Evolutionary conservation across 2,888 invertebrate species (phyloP).

Genomic region (Nomada fucata): DNA sequence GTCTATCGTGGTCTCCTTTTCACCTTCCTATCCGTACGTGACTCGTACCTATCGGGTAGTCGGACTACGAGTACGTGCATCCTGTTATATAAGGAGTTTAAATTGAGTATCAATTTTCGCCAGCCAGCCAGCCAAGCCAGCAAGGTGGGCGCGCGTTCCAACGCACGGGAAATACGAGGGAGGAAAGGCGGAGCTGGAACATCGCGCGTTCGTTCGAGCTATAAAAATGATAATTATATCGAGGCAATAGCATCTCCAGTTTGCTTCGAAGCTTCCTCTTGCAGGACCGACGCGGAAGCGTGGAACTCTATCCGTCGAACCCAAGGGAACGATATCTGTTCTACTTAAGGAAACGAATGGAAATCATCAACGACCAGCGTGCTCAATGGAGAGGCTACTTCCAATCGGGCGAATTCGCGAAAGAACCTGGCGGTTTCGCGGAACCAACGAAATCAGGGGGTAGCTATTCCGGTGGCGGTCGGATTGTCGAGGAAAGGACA

Average conservation of each 20-base stretch:
- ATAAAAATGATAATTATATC: constrained; percentile 3
- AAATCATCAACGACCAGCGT: too few relatives aligned
- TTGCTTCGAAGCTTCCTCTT: neutral
- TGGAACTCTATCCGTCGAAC: too few relatives aligned
- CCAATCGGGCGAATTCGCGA: neutral
- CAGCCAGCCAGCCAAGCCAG: constrained; percentile 40
- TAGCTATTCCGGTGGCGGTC: neutral
- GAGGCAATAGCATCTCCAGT: neutral
- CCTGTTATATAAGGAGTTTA: constrained; percentile 71
- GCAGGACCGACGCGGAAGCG: too few relatives aligned
- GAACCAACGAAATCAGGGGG: neutral
- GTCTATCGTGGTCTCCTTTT: constrained; percentile 69
- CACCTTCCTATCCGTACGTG: constrained; percentile 67
- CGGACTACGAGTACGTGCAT: constrained; percentile 70
- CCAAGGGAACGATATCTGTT: too few relatives aligned
- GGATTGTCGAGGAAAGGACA: constrained; percentile 33
- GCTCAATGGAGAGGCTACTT: neutral
- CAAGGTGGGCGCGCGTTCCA: constrained; percentile 38
- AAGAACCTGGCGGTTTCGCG: constrained; percentile 2
- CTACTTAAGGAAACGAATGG: too few relatives aligned
- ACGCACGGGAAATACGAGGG: constrained; percentile 14
- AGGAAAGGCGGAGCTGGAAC: neutral
- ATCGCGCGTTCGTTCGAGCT: neutral
- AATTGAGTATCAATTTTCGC: constrained; percentile 78
- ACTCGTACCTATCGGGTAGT: constrained; percentile 65